Percentiles rank a stretch among this genome's conserved stretches.
Conservation (phyloP, 2,888 invertebrate genomes). For the Agonopterix alstromeriana region DNA sequence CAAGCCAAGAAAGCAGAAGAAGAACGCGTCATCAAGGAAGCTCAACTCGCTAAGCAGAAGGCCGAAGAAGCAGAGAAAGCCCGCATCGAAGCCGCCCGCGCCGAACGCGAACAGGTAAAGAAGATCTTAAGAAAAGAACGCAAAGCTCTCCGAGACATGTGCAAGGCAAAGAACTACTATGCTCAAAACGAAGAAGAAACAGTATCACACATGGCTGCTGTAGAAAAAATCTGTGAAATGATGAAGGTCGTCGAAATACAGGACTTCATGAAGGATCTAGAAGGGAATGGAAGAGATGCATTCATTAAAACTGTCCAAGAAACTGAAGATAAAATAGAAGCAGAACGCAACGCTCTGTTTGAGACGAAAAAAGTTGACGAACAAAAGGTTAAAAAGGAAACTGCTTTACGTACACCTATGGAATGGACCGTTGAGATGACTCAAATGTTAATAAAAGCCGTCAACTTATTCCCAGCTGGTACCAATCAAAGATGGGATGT, state of each 20-base stretch:
- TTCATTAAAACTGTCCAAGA: conserved; percentile 82
- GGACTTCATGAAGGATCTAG: conserved; percentile 83
- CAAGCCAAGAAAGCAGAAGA: conserved; percentile 91
- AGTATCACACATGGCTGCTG: conserved; percentile 90
- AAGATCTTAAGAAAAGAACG: conserved; percentile 92
- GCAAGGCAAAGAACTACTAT: conserved; percentile 90
- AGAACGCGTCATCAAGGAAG: conserved; percentile 84
- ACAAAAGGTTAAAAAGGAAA: conserved; percentile 57
- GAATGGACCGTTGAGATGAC: conserved; percentile 92
- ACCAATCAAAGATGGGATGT: conserved; percentile 96
- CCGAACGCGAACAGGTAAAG: conserved; percentile 90
- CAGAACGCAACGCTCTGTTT: conserved; percentile 81
- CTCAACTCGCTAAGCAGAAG: conserved; percentile 84
- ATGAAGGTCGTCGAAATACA: conserved; percentile 84
- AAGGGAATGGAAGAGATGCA: conserved; percentile 78
- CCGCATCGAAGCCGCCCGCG: conserved; percentile 86
- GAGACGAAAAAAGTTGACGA: conserved; percentile 69
- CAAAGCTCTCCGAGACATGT: conserved; percentile 86
- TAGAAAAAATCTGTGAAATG: conserved; percentile 93
- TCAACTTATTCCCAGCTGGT: conserved; percentile 97
- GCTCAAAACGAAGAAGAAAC: conserved; percentile 81
- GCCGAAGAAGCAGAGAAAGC: conserved; percentile 90
- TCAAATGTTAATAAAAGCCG: conserved; percentile 95
- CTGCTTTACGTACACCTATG: conserved; percentile 63
- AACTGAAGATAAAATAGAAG: conserved; percentile 86